phyloP scores from a whole-genome alignment of 2,888 invertebrate genomes.

The Cybosia mesomella region DNA sequence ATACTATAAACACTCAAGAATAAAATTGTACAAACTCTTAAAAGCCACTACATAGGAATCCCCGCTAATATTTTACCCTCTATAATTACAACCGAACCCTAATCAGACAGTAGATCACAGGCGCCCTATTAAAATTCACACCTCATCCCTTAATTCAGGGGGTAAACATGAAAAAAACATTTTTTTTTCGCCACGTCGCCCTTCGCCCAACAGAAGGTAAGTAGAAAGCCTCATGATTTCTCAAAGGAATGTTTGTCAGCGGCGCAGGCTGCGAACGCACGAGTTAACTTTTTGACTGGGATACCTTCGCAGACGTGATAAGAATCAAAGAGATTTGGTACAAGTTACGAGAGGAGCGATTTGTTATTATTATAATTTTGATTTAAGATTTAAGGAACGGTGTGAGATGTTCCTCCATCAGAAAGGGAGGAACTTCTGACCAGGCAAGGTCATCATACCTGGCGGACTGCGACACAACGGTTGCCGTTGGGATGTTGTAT shows the following conservation, averaged over 20 bases:
- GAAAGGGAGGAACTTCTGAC: no score
- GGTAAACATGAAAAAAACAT: constrained; percentile 47
- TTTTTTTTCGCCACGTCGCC: constrained; percentile 29
- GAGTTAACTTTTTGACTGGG: constrained; percentile 85
- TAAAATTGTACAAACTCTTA: constrained; percentile 1
- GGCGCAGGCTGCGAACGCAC: constrained; percentile 68
- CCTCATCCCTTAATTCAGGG: constrained; percentile 39
- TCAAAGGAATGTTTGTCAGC: constrained; percentile 81
- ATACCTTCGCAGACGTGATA: constrained; percentile 81
- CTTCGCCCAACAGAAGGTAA: constrained; percentile 58
- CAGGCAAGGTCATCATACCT: no score
- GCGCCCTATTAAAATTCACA: constrained; percentile 49
- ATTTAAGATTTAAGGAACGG: no score
- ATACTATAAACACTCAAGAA: background rate
- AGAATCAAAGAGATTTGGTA: constrained; percentile 64
- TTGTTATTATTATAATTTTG: background rate
- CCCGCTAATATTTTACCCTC: constrained; percentile 7
- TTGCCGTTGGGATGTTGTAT: no score
- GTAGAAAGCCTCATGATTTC: constrained; percentile 81
- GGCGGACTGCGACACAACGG: no score
- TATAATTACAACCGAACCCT: constrained; percentile 38
- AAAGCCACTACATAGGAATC: constrained; percentile 13
- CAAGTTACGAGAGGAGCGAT: constrained; percentile 31
- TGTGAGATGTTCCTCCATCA: no score
- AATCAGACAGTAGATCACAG: constrained; percentile 28